phyloP scores from a whole-genome alignment of 1,140 invertebrate genomes.

The Nasonia vitripennis region DNA sequence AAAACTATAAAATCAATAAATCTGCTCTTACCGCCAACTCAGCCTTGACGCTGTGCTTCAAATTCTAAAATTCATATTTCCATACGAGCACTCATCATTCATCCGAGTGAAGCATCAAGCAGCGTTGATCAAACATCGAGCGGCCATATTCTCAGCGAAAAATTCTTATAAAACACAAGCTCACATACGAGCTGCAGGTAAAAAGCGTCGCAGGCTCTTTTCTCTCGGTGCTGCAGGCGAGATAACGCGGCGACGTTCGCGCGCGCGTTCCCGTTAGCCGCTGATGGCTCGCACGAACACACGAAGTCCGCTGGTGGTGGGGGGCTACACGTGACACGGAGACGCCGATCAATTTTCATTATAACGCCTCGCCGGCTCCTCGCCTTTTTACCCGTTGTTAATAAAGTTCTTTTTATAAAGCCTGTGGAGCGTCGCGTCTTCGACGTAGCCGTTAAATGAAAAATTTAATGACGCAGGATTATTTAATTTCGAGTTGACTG shows the following conservation, averaged over 20 bases:
- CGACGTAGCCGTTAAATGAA: neutral
- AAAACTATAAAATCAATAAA: too few relatives aligned
- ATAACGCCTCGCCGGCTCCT: slow-evolving; percentile 45
- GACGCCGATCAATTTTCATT: slow-evolving; percentile 47
- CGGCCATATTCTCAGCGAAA: neutral
- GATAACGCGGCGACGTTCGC: neutral
- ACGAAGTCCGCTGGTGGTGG: neutral
- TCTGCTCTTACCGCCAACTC: too few relatives aligned
- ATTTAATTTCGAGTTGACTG: neutral
- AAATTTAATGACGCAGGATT: slow-evolving; percentile 2
- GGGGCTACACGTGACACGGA: neutral
- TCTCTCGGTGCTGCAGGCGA: neutral
- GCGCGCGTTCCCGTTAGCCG: neutral
- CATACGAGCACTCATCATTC: neutral
- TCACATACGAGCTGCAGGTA: too few relatives aligned
- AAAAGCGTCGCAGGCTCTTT: neutral
- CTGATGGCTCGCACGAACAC: neutral
- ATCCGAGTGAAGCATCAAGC: neutral
- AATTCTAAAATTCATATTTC: neutral
- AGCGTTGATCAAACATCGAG: neutral
- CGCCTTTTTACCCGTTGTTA: slow-evolving; percentile 32
- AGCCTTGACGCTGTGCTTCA: too few relatives aligned
- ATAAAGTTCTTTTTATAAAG: slow-evolving; percentile 48
- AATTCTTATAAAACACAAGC: neutral
- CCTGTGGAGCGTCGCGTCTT: neutral